Evolutionary conservation across 2,113 vertebrate genomes (phyloP).

Genomic region (Ammodytes marinus): DNA sequence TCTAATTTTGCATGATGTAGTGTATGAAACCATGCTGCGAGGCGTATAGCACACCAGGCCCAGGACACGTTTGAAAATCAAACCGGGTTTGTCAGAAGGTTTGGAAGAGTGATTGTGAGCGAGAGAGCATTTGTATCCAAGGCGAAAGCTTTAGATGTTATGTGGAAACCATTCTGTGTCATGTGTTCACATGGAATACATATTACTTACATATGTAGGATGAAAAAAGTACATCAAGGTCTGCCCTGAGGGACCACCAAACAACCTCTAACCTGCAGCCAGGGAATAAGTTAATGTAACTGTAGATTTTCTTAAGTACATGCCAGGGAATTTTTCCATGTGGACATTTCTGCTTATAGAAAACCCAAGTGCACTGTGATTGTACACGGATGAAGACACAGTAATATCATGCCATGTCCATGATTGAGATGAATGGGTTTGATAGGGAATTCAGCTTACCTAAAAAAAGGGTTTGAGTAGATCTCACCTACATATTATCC

Average conservation of each 20-base stretch:
- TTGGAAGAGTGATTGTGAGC: slow-evolving; percentile 65
- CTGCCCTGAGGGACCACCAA: slow-evolving; percentile 73
- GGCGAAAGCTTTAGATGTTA: slow-evolving; percentile 70
- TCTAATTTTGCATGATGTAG: slow-evolving; percentile 54
- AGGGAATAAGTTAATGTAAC: slow-evolving; percentile 80
- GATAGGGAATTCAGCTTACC: slow-evolving; percentile 15
- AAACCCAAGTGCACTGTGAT: slow-evolving; percentile 48
- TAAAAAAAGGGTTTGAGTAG: not conserved
- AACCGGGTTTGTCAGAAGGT: slow-evolving; percentile 57
- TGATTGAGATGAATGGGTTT: slow-evolving; percentile 15
- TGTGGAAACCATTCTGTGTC: slow-evolving; percentile 81
- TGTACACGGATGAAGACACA: slow-evolving; percentile 49
- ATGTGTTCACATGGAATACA: slow-evolving; percentile 81
- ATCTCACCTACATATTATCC: not conserved
- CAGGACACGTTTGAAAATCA: slow-evolving; percentile 47
- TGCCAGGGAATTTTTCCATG: slow-evolving; percentile 76
- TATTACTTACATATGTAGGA: slow-evolving; percentile 84
- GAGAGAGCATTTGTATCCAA: slow-evolving; percentile 66
- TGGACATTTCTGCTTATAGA: slow-evolving; percentile 66
- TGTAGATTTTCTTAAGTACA: slow-evolving; percentile 81
- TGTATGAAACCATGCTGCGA: slow-evolving; percentile 45
- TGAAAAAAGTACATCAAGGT: slow-evolving; percentile 78
- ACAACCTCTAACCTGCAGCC: slow-evolving; percentile 75
- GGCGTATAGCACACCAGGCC: slow-evolving; percentile 40
- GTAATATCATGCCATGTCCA: slow-evolving; percentile 28